phyloP scores from a whole-genome alignment of 2,888 invertebrate species.

The Atherix ibis region DNA sequence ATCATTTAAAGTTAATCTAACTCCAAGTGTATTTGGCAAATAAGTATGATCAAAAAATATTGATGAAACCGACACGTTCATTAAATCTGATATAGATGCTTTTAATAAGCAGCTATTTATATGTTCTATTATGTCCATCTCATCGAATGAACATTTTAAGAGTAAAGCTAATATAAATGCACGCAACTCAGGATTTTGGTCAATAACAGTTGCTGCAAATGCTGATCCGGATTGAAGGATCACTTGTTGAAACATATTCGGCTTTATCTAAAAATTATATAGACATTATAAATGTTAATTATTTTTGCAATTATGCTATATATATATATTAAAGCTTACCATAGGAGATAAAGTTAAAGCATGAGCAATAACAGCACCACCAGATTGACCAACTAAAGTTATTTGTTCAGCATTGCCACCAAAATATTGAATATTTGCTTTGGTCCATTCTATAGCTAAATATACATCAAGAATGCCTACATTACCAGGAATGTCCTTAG shows the following conservation, averaged over 20 bases:
- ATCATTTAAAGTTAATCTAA: conserved; percentile 11
- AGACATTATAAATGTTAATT: no score
- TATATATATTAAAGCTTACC: no score
- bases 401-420: conserved; percentile 30
- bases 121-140: conserved; percentile 8
- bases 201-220: conserved; percentile 29
- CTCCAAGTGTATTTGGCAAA: conserved; percentile 7
- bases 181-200: conserved; percentile 19
- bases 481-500: conserved; percentile 31
- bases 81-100: conserved; percentile 16
- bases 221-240: conserved; percentile 33
- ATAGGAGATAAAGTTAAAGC: conserved; percentile 24
- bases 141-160: conserved; percentile 15
- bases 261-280: conserved; percentile 12
- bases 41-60: conserved; percentile 5
- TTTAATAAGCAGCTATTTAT: conserved; percentile 19
- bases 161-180: conserved; percentile 17
- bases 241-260: conserved; percentile 29
- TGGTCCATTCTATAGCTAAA: conserved; percentile 31
- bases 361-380: conserved; percentile 28
- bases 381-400: conserved; percentile 34
- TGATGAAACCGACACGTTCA: conserved; percentile 7
- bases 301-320: no score
- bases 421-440: conserved; percentile 28
- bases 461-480: conserved; percentile 32